Evolutionary conservation across 2,797 vertebrate species (phyloP), one percentile per base, ranked within the genome.

Genomic region (Hydrolagus colliei): DNA sequence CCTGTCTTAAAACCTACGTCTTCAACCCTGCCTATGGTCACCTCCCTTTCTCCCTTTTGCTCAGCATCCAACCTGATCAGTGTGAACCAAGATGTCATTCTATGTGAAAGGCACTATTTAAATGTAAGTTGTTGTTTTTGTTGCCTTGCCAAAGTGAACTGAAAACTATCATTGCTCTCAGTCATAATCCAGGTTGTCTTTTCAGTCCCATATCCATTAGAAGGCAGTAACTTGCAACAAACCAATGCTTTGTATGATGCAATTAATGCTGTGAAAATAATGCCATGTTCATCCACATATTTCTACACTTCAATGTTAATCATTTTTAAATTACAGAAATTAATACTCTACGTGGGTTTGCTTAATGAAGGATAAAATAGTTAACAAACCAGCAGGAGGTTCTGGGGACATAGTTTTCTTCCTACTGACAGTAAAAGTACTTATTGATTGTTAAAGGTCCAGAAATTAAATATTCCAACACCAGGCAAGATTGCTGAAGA

Each of bases 381-480:
- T 80, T 80, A 65, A 52, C 41, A 52, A 35, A 7, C 20, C 22
- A 61, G 77, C 1, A 78, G 12, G 18, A 78, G 9, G 20, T 62
- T 78, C 52, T 74, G 27, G 10, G 62, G 12, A 62, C 27, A n/a
- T 9, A 79, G 27, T 78, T 62, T 78, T 61, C 10, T 63, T 63
- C 63, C 14, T 27, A 79, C n/a, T 22, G 22, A 32, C 35, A 61
- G 3, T 74, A 12, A 88, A 87, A 87, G 86, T 77, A 86, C 67
- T 65, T 89, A 92, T 92, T 90, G 91, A 90, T 89, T 88, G 84
- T 52, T 86, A 89, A 74, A 88, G 86, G 88, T 89, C 89, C 89
- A 84, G 52, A 87, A 90, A 87, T 32, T 87, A 89, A 89, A 89
- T 88, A 87, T 89, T 91, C 89, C 87, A 88, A 74, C 86, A 86